Evolutionary conservation across 2,888 invertebrate species (phyloP).

Genomic region (Coenonympha arcania): DNA sequence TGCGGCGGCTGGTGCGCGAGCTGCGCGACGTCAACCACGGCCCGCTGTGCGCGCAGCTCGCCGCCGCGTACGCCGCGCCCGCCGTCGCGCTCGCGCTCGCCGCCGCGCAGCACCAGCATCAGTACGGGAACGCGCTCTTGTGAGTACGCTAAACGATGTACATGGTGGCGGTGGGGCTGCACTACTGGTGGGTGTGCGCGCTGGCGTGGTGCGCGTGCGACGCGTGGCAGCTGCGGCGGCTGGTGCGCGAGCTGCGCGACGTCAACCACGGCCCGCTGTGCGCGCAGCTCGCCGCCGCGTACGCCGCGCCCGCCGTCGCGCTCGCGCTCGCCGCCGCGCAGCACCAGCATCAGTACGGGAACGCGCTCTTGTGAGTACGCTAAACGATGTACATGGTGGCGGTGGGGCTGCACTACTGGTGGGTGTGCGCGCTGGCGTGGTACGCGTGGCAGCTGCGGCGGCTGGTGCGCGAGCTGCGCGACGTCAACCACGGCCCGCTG

Average conservation of each 20-base stretch:
- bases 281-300: slow-evolving; percentile 93
- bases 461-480: slow-evolving; percentile 94
- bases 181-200: slow-evolving; percentile 93
- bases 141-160: too few relatives aligned
- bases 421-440: slow-evolving; percentile 93
- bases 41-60: slow-evolving; percentile 93
- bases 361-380: slow-evolving; percentile 89
- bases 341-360: slow-evolving; percentile 95
- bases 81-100: slow-evolving; percentile 92
- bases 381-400: too few relatives aligned
- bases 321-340: slow-evolving; percentile 94
- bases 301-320: slow-evolving; percentile 91
- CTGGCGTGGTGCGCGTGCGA: slow-evolving; percentile 95
- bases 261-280: slow-evolving; percentile 96
- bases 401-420: slow-evolving; percentile 93
- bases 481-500: slow-evolving; percentile 95
- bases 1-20: slow-evolving; percentile 95
- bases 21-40: slow-evolving; percentile 97
- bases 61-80: slow-evolving; percentile 93
- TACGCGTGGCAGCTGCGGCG: slow-evolving; percentile 93
- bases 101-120: slow-evolving; percentile 93
- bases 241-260: slow-evolving; percentile 95
- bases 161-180: slow-evolving; percentile 86
- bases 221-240: slow-evolving; percentile 92
- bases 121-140: slow-evolving; percentile 96